Percentiles rank a stretch among this genome's conserved stretches.
Conservation (phyloP, 1,140 invertebrate genomes). For the Formica exsecta region DNA sequence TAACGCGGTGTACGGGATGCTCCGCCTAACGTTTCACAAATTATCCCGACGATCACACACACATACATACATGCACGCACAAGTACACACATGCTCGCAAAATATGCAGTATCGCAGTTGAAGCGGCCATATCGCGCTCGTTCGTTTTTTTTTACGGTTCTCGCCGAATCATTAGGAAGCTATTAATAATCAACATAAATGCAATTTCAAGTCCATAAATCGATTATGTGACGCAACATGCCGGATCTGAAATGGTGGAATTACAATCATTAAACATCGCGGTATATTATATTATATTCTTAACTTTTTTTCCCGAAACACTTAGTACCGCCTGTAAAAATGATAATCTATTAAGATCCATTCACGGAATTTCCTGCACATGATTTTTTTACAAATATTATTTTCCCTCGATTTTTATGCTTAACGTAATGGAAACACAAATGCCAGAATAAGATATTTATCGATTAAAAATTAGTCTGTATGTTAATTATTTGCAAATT, state of each 20-base stretch:
- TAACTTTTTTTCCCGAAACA: constrained; percentile 4
- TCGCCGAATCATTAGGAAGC: constrained; percentile 27
- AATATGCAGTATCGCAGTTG: constrained; percentile 10
- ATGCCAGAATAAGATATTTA: background rate
- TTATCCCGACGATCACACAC: constrained; percentile 41
- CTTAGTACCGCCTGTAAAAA: background rate
- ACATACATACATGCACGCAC: no score
- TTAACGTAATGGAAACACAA: background rate
- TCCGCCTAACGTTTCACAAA: constrained; percentile 36
- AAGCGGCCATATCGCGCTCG: background rate
- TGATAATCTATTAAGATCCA: background rate
- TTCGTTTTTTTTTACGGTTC: constrained; percentile 8
- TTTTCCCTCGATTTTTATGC: background rate
- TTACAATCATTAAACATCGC: constrained; percentile 17
- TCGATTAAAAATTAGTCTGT: background rate
- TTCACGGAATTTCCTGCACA: background rate
- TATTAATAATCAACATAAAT: constrained; percentile 42
- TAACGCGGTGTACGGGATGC: background rate
- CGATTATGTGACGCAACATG: background rate
- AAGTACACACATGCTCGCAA: constrained; percentile 10
- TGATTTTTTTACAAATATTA: background rate
- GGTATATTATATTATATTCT: background rate
- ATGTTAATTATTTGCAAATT: constrained; percentile 21
- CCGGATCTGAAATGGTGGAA: background rate
- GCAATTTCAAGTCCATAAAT: constrained; percentile 26